A percentile compares a stretch with the other conserved stretches of the same genome.
phyloP scores from a whole-genome alignment of 2,797 vertebrate species.

The Peromyscus aztecus region DNA sequence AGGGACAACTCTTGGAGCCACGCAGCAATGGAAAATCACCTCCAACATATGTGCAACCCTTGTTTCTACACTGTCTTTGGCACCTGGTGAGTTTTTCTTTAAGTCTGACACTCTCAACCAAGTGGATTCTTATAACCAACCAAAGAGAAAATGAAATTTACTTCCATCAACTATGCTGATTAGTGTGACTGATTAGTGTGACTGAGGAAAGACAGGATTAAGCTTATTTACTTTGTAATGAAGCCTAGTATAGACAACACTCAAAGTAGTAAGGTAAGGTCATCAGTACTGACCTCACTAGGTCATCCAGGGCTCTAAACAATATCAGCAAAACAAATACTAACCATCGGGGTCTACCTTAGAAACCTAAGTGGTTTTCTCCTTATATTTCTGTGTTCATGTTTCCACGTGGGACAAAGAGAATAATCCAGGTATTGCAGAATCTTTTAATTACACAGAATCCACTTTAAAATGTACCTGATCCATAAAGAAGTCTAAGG shows the following conservation, averaged over 20 bases:
- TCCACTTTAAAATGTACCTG: not conserved
- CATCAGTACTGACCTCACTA: not conserved
- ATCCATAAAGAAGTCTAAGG: slow-evolving; percentile 2
- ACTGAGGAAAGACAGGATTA: not conserved
- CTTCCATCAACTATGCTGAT: not conserved
- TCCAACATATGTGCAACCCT: not conserved
- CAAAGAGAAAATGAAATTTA: slow-evolving; percentile 24
- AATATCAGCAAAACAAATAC: not conserved
- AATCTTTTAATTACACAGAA: slow-evolving; percentile 22
- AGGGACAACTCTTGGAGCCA: slow-evolving; percentile 48
- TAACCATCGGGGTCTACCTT: not conserved
- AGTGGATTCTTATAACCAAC: slow-evolving; percentile 33
- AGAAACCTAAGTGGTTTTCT: slow-evolving; percentile 43
- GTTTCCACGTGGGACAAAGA: slow-evolving; percentile 20
- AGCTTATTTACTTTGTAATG: not conserved
- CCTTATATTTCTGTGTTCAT: slow-evolving; percentile 14
- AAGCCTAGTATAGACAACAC: slow-evolving; percentile 12
- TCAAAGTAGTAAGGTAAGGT: slow-evolving; percentile 39
- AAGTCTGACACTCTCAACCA: slow-evolving; percentile 15
- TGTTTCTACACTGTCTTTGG: slow-evolving; percentile 9
- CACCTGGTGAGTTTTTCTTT: slow-evolving; percentile 18
- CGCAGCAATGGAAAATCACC: slow-evolving; percentile 42
- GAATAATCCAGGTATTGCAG: not conserved
- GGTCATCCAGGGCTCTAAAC: not conserved
- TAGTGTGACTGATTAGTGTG: not conserved